A percentile compares a stretch with the other conserved stretches of the same genome.
Evolutionary conservation across 1,140 invertebrate species (phyloP).

Genomic region (Ridgeia piscesae): DNA sequence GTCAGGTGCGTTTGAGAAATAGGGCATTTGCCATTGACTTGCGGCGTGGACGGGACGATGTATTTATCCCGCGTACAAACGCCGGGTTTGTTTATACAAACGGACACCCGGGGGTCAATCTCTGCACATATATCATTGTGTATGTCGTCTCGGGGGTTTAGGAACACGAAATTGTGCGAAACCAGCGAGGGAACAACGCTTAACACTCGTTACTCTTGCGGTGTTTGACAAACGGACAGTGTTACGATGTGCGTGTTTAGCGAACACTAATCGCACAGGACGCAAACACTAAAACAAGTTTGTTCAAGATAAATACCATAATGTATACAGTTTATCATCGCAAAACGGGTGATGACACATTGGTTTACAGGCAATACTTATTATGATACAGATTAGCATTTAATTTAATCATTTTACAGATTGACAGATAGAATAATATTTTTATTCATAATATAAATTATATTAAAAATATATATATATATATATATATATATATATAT

Average conservation of each 20-base stretch:
- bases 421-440: too few species aligned
- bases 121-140: background rate
- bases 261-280: background rate
- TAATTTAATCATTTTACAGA: too few species aligned
- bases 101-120: background rate
- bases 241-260: background rate
- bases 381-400: too few species aligned
- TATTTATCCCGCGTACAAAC: background rate
- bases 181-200: background rate
- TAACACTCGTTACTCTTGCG: background rate
- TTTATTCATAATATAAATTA: too few species aligned
- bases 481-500: too few species aligned
- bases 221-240: background rate
- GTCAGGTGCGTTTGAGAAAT: background rate
- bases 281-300: too few species aligned
- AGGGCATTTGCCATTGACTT: background rate
- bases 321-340: too few species aligned
- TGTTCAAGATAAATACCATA: too few species aligned
- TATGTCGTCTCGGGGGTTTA: background rate
- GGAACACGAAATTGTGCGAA: background rate
- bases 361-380: too few species aligned
- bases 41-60: background rate
- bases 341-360: too few species aligned
- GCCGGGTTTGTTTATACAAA: background rate
- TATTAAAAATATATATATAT: too few species aligned